Base-by-base conservation (phyloP, 2,113 vertebrate species). In the Amblyornis subalaris region DNA sequence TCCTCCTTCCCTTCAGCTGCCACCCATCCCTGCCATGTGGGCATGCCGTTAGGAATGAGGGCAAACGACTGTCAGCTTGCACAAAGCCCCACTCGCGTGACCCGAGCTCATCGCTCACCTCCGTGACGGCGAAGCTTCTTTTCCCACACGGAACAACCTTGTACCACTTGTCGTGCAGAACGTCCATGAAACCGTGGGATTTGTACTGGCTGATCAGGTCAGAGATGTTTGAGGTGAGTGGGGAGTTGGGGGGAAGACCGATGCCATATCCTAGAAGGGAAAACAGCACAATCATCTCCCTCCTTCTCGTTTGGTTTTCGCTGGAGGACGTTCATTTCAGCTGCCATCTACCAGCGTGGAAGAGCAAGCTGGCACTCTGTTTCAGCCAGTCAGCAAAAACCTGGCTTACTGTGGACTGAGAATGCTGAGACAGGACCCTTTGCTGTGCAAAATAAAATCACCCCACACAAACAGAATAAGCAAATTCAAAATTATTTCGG, bases 151-250 rank as follows among this genome's bases (percentile, higher is more conserved):
- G 99, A 69, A 99, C 99, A 44, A 99, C 98, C 94, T 99, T 99
- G 98, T 99, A 99, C 99, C 99, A 99, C 95, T 99, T 99, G 98
- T 99, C 99, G 6, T 99, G 99, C 36, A 99, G 98, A 97, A 98
- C 98, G 94, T 99, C 99, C 99, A 99, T 99, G 97, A 99, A 99
- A 67, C 99, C 99, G 0, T 99, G 99, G 8, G 99, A 99, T 97
- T 99, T 99, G 98, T 99, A 99, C 74, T 99, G 99, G 96, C 99
- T 99, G 91, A 99, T 99, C 60, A 99, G 96, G 93, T 99, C 99
- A 0, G 99, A 99, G 96, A 99, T 98, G 92, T 99, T 99, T 94
- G 99, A 99, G 67, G 99, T 99, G 89, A 99, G 97, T 0, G 98
- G 98, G 81, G 99, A 99, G 97, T 99, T 99, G 92, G 99, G 99